Base-by-base conservation (phyloP, 2,888 invertebrate genomes). In the Chloromyia formosa region DNA sequence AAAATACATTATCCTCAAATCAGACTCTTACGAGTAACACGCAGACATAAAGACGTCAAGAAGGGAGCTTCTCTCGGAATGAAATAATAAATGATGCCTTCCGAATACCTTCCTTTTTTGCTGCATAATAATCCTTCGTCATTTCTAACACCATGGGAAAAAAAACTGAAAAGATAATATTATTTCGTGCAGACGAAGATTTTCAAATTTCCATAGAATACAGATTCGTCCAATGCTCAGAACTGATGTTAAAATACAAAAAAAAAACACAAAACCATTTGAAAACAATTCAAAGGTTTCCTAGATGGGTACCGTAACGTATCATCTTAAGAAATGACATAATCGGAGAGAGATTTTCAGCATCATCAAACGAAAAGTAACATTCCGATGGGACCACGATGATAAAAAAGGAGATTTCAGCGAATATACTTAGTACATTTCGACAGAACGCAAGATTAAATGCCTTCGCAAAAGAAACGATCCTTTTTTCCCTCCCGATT, bases 211-310 rank as follows among this genome's bases (percentile, higher is more conserved):
- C 22, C 56, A 18, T n/a, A 69, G 27, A 54, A 69, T 16, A n/a
- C 12, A 40, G 42, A 40, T 4, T 40, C 40, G 14, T n/a, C 22
- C 14, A 18, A 42, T 1, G 42, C 2, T 35, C 27, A 7, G 27
- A 35, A 35, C 2, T 35, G 27, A 35, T 35, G 27, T 35, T 35
- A 35, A 7, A 35, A 2, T 35, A 35, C 9, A 56, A 71, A 20
- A 68, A 71, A 56, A 71, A 71, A 69, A 53, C 27, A 35, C 27
- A 27, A 23, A 56, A 58, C 56, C 35, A 71, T 71, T 71, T 56
- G 58, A 71, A 71, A 71, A 58, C 58, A 71, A 71, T 58, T 71
- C 68, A 69, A 69, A 69, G 68, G 68, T 69, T 27, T 71, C 12
- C 49, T 7, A 1, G 12, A 58, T 9, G 40, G 69, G 20, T 22